These are phyloP conservation scores for Acrobasis repandana DNA, from an alignment of 2,888 invertebrate genomes.

Conservation along the genomic window DNA sequence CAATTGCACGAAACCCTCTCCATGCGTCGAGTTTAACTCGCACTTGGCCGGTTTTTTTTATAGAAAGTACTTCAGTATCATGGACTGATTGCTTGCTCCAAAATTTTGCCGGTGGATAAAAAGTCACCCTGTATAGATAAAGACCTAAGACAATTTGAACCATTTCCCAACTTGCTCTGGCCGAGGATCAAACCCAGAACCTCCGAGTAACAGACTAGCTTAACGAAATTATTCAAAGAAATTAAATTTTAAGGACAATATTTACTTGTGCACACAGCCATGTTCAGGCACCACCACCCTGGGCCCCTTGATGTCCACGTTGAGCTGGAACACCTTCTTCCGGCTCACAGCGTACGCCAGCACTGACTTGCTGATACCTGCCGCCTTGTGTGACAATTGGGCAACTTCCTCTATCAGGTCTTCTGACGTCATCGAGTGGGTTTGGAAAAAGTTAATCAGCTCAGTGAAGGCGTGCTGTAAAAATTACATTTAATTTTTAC, in stretches of 20 bases:
- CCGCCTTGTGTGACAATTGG: constrained; percentile 42
- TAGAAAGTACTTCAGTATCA: too few relatives aligned
- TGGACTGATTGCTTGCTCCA: too few relatives aligned
- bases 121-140: too few relatives aligned
- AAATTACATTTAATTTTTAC: constrained; percentile 4
- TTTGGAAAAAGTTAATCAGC: constrained; percentile 87
- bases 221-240: too few relatives aligned
- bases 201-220: too few relatives aligned
- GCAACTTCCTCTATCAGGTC: constrained; percentile 63
- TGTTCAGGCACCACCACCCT: constrained; percentile 89
- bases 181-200: too few relatives aligned
- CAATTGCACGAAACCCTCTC: too few relatives aligned
- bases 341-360: constrained; percentile 77
- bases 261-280: constrained; percentile 86
- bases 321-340: constrained; percentile 85
- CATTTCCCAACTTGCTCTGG: too few relatives aligned
- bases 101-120: too few relatives aligned
- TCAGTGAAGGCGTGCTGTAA: constrained; percentile 87
- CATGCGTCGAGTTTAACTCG: too few relatives aligned
- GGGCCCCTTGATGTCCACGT: constrained; percentile 89
- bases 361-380: constrained; percentile 64
- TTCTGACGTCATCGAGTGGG: constrained; percentile 72
- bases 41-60: too few relatives aligned
- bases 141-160: too few relatives aligned
- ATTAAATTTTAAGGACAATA: constrained; percentile 10